phyloP scores from a whole-genome alignment of 2,113 vertebrate species.

The Dermatemys mawii region DNA sequence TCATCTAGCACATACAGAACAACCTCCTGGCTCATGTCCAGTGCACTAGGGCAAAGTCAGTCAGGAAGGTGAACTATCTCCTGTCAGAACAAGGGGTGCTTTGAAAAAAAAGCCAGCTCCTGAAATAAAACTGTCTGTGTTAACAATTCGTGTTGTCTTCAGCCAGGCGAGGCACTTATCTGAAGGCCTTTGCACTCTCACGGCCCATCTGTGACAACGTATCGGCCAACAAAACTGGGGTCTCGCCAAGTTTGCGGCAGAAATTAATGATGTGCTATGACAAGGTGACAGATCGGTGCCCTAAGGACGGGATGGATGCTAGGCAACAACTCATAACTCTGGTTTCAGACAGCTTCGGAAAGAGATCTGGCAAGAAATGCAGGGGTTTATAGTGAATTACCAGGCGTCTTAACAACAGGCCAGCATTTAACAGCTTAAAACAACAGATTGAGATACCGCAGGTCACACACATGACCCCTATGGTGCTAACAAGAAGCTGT shows the following conservation, averaged over 20 bases:
- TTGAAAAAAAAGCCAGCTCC: not conserved
- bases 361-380: not conserved
- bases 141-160: not conserved
- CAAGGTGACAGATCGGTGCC: not conserved
- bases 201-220: not conserved
- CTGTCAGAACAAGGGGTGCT: accelerated
- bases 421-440: not conserved
- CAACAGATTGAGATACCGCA: accelerated
- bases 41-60: not conserved
- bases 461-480: accelerated
- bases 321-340: not conserved
- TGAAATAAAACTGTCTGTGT: not conserved
- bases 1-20: not conserved
- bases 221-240: not conserved
- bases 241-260: not conserved
- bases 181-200: not conserved
- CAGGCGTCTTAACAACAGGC: not conserved
- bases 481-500: not conserved
- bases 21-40: accelerated
- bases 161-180: accelerated
- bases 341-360: not conserved
- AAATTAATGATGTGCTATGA: not conserved
- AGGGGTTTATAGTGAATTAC: accelerated
- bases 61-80: not conserved
- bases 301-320: not conserved